Conservation (phyloP, 2,888 invertebrate genomes). For the Pegoplata infirma region DNA sequence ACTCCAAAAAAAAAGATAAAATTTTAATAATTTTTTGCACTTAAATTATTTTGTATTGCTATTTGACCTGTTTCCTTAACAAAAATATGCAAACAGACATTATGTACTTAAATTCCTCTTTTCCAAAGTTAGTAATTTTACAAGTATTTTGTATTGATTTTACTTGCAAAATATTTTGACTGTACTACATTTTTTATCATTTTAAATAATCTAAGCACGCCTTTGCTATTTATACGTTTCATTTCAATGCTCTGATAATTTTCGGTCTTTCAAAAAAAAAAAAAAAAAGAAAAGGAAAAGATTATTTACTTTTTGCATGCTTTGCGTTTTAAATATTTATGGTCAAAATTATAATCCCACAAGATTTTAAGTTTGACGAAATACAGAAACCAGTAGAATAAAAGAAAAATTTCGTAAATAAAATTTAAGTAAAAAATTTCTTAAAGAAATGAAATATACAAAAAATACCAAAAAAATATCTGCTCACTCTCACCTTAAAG, state of each 20-base stretch:
- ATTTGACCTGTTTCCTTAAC: no score
- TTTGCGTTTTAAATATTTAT: conserved; percentile 8
- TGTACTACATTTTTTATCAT: not conserved
- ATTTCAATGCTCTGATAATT: conserved; percentile 27
- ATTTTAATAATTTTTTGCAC: no score
- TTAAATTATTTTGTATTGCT: no score
- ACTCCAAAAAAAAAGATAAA: no score
- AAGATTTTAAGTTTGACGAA: not conserved
- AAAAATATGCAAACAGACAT: no score
- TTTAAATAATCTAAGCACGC: conserved; percentile 27
- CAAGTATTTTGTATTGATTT: no score
- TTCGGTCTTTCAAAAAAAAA: not conserved
- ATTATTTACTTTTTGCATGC: not conserved
- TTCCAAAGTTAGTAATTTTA: no score
- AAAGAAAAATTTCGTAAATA: not conserved
- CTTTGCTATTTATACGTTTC: conserved; percentile 21
- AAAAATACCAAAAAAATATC: not conserved
- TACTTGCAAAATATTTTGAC: no score
- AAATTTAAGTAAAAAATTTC: not conserved
- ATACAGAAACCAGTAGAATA: not conserved
- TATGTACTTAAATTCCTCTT: no score
- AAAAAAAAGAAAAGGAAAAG: no score
- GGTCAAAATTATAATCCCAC: conserved; percentile 19
- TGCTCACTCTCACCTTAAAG: not conserved
- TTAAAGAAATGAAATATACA: not conserved